These are phyloP conservation scores for Columba livia DNA, from an alignment of 2,113 vertebrate species.

Conservation along the genomic window DNA sequence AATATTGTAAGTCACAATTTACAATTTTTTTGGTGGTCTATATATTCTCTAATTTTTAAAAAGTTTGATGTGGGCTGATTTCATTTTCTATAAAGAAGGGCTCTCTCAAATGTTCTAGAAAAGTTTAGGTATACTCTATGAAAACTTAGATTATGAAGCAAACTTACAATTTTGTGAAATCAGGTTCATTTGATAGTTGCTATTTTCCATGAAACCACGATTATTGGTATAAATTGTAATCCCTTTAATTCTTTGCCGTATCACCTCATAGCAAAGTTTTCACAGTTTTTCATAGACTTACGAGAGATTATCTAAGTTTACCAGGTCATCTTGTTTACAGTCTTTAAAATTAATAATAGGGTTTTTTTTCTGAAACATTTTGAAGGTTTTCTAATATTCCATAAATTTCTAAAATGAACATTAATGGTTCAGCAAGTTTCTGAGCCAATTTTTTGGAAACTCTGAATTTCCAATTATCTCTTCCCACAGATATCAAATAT, in stretches of 20 bases:
- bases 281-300: neutral
- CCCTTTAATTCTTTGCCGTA: neutral
- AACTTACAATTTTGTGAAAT: neutral
- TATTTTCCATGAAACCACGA: neutral
- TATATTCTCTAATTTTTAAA: neutral
- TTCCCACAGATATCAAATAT: neutral
- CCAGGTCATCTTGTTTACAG: neutral
- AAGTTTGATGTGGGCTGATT: neutral
- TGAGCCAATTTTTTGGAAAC: neutral
- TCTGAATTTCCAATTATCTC: neutral
- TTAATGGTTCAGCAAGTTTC: constrained; percentile 25
- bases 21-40: neutral
- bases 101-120: neutral
- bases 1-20: neutral
- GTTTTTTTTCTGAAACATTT: neutral
- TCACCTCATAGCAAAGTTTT: neutral
- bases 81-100: neutral
- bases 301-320: constrained; percentile 3
- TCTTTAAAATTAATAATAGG: neutral
- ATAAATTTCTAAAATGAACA: constrained; percentile 34
- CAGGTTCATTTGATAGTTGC: neutral
- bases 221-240: neutral
- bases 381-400: constrained; percentile 2
- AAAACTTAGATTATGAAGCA: neutral
- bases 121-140: neutral